A percentile compares a stretch with the other conserved stretches of the same genome.
Conservation (phyloP, 1,140 invertebrate species). For the Trypoxylus dichotomus region DNA sequence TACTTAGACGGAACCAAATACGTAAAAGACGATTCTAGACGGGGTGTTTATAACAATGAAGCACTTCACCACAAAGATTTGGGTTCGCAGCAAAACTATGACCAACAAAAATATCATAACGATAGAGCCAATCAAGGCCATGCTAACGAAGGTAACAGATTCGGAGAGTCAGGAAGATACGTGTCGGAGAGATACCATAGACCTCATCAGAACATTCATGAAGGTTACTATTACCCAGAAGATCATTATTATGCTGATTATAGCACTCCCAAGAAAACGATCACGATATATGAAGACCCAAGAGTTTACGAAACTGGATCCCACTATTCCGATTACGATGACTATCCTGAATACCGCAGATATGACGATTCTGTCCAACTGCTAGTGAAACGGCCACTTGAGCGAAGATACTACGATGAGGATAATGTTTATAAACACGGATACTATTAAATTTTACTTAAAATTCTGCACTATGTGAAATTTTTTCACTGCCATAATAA, state of each 20-base stretch:
- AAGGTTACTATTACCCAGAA: slow-evolving; percentile 16
- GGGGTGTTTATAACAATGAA: slow-evolving; percentile 56
- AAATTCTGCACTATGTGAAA: not conserved
- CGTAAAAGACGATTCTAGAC: slow-evolving; percentile 50
- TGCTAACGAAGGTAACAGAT: slow-evolving; percentile 54
- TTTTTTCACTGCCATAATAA: not conserved
- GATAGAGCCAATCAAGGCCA: slow-evolving; percentile 54
- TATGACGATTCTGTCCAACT: slow-evolving; percentile 33
- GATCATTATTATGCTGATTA: slow-evolving; percentile 9
- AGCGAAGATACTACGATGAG: slow-evolving; percentile 35
- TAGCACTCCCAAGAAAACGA: slow-evolving; percentile 47
- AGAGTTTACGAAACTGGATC: slow-evolving; percentile 52
- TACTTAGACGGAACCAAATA: slow-evolving; percentile 7
- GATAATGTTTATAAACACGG: not conserved
- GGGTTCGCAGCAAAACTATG: slow-evolving; percentile 55
- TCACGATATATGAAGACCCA: slow-evolving; percentile 63
- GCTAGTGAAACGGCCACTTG: slow-evolving; percentile 37
- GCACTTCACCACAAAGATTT: slow-evolving; percentile 55
- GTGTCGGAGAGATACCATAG: not conserved
- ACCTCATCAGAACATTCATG: not conserved
- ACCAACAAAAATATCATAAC: slow-evolving; percentile 58
- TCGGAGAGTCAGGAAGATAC: slow-evolving; percentile 50
- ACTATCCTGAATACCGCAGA: slow-evolving; percentile 39
- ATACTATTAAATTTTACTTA: not conserved
- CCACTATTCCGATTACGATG: slow-evolving; percentile 51